Evolutionary conservation across 2,797 vertebrate species (phyloP).

Genomic region (Gymnopithys bicolor): DNA sequence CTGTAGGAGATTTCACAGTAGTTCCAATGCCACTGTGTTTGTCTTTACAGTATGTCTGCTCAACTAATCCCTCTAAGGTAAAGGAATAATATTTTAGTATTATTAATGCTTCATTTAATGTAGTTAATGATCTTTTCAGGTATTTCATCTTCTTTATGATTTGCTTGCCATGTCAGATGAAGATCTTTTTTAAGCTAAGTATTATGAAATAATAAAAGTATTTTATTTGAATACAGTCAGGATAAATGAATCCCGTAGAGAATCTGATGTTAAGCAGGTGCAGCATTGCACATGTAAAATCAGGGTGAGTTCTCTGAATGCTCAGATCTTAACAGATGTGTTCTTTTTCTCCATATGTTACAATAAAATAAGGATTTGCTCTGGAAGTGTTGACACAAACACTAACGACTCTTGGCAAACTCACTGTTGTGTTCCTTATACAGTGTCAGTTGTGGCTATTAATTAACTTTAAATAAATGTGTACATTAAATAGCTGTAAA

Average conservation of each 20-base stretch:
- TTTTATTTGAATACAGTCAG: background rate
- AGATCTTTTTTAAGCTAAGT: background rate
- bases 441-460: background rate
- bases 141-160: background rate
- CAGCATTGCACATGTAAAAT: background rate
- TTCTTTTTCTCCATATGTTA: background rate
- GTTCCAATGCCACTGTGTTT: background rate
- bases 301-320: background rate
- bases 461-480: conserved; percentile 5
- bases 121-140: background rate
- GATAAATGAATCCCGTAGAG: background rate
- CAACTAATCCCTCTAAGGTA: background rate
- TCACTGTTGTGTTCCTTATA: background rate
- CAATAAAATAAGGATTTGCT: background rate
- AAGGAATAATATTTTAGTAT: conserved; percentile 2
- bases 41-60: background rate
- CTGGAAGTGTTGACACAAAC: background rate
- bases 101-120: background rate
- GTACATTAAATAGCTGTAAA: background rate
- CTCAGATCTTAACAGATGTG: conserved; percentile 13
- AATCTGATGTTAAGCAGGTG: conserved; percentile 3
- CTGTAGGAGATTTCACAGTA: background rate
- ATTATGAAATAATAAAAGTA: conserved; percentile 15
- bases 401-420: background rate
- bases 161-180: background rate